Base-by-base conservation (phyloP, 2,113 vertebrate species). In the Sceloporus tristichus region DNA sequence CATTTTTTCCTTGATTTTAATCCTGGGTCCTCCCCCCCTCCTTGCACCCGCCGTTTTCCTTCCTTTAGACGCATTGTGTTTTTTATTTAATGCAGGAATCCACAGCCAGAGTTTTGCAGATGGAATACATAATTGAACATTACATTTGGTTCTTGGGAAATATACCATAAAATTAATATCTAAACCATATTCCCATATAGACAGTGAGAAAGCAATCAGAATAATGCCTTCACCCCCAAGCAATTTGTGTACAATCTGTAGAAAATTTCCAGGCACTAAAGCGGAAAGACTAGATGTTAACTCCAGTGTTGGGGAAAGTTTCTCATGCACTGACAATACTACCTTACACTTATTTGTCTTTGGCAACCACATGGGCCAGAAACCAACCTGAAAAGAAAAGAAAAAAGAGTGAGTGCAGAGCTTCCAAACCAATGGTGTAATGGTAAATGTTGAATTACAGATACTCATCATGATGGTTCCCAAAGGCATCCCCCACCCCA, bases 111-210 rank as follows among this genome's bases (percentile, higher is more conserved):
- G 85, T 76, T 88, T 94, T 92, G 84, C 91, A 95, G 92, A 95
- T 91, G 92, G 92, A 95, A 94, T 91, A 87, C 84, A 87, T 91
- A 94, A 93, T 91, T 94, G 90, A 92, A 91, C 73, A 85, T 90
- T 93, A 87, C 93, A 93, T 87, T 91, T 83, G 76, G 59, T 91
- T 92, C 89, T 82, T 90, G 91, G 95, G 87, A 94, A 87, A 92
- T 75, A 89, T 88, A 89, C 82, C 88, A 92, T 95, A 94, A 92
- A 93, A 94, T 92, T 94, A 94, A 90, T 94, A 94, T 95, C 88
- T 92, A 75, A 95, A 94, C 81, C 88, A 94, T 92, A 95, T 93
- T 92, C 90, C 90, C 91, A 53, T 81, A 86, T 82, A 89, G 86
- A 91, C 91, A 80, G 77, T 90, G 76, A 42, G 53, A 87, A 87